A percentile compares a stretch with the other conserved stretches of the same genome.
These are phyloP conservation scores for Nudaria mundana DNA, from an alignment of 2,888 invertebrate genomes.

Conservation along the genomic window DNA sequence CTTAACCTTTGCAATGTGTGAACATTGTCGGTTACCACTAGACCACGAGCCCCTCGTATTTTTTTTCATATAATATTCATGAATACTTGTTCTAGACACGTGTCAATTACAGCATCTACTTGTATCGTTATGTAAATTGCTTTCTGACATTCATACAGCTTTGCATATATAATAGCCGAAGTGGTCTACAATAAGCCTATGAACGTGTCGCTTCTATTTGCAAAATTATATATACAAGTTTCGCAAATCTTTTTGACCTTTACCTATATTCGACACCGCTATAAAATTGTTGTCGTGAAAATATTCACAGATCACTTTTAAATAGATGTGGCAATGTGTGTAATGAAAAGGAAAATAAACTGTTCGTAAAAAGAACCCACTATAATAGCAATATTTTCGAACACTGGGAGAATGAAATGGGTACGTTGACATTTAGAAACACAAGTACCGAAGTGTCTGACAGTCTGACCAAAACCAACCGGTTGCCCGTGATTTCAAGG, in stretches of 20 bases:
- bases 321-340: too few relatives aligned
- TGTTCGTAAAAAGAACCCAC: too few relatives aligned
- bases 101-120: not conserved
- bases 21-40: too few relatives aligned
- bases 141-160: not conserved
- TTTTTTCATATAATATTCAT: too few relatives aligned
- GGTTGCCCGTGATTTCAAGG: constrained; percentile 30
- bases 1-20: too few relatives aligned
- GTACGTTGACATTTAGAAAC: constrained; percentile 42
- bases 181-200: constrained; percentile 9
- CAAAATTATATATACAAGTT: constrained; percentile 33
- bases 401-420: constrained; percentile 43
- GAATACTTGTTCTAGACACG: not conserved
- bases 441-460: too few relatives aligned
- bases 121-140: constrained; percentile 4
- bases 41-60: too few relatives aligned
- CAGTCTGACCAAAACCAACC: constrained; percentile 21
- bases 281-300: too few relatives aligned
- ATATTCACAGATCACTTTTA: too few relatives aligned
- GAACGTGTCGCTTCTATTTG: constrained; percentile 35
- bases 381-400: constrained; percentile 12
- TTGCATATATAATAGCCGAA: not conserved
- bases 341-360: too few relatives aligned
- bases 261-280: constrained; percentile 42
- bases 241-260: constrained; percentile 54